Conservation (phyloP, 2,888 invertebrate species). For the Drosophila meridiana region DNA sequence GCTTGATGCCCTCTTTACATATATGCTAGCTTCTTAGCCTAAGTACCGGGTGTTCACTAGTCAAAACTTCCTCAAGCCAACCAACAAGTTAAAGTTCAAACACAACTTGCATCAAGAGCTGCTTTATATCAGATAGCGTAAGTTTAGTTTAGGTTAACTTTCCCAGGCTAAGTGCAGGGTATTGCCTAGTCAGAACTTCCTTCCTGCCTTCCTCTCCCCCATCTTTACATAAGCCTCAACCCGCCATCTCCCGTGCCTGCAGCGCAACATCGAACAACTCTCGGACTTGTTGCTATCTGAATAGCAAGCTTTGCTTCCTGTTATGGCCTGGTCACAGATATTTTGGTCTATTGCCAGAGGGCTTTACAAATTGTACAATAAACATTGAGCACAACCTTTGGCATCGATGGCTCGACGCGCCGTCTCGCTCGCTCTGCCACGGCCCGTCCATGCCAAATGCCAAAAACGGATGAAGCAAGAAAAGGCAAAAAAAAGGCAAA, state of each 20-base stretch:
- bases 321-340: neutral
- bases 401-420: slow-evolving; percentile 12
- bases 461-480: slow-evolving; percentile 38
- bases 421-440: neutral
- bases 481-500: slow-evolving; percentile 1
- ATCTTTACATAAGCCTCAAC: neutral
- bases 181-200: too few relatives aligned
- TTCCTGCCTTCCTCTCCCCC: too few relatives aligned
- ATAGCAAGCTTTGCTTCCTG: neutral
- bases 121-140: too few relatives aligned
- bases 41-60: neutral
- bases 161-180: too few relatives aligned
- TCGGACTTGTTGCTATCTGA: slow-evolving; percentile 1
- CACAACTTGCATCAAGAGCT: neutral
- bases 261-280: neutral
- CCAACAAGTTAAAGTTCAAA: neutral
- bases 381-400: slow-evolving; percentile 10
- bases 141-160: too few relatives aligned
- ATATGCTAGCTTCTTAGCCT: too few relatives aligned
- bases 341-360: slow-evolving; percentile 26
- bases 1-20: too few relatives aligned
- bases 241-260: neutral
- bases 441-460: slow-evolving; percentile 22
- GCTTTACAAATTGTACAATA: slow-evolving; percentile 10
- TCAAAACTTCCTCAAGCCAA: neutral